Conservation (phyloP, 2,113 vertebrate species). For the Amblyopsis rosae region DNA sequence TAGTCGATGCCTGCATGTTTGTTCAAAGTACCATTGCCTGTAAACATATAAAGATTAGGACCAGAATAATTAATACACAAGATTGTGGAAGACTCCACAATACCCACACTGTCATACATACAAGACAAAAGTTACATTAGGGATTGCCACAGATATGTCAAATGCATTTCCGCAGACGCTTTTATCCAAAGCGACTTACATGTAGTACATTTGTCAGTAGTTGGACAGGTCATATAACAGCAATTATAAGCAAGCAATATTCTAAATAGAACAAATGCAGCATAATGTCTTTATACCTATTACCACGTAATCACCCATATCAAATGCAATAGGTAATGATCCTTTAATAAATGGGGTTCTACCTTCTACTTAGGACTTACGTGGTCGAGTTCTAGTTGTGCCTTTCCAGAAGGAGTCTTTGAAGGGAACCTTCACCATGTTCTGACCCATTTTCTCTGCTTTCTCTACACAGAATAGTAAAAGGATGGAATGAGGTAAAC, state of each 20-base stretch:
- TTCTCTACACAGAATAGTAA: slow-evolving; percentile 76
- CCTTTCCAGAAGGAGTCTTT: slow-evolving; percentile 99
- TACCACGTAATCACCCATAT: too few species aligned
- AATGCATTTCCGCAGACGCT: too few species aligned
- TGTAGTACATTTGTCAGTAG: too few species aligned
- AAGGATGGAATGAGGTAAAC: neutral
- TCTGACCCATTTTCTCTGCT: slow-evolving; percentile 95
- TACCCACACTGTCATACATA: neutral
- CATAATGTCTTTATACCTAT: too few species aligned
- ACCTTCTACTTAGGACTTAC: slow-evolving; percentile 77
- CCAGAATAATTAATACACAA: neutral
- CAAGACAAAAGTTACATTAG: neutral
- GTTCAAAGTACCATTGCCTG: slow-evolving; percentile 96
- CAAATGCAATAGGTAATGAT: slow-evolving; percentile 13
- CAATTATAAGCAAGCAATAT: too few species aligned
- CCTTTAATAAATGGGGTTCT: slow-evolving; percentile 8
- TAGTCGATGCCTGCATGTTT: slow-evolving; percentile 94
- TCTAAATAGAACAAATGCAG: too few species aligned
- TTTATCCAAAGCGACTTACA: too few species aligned
- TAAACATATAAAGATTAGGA: slow-evolving; percentile 28
- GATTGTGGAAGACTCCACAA: neutral
- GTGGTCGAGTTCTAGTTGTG: slow-evolving; percentile 93
- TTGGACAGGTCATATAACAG: too few species aligned
- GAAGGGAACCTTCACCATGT: slow-evolving; percentile 90
- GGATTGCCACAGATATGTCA: neutral